phyloP scores from a whole-genome alignment of 2,113 vertebrate genomes.

The Anthoscopus minutus region DNA sequence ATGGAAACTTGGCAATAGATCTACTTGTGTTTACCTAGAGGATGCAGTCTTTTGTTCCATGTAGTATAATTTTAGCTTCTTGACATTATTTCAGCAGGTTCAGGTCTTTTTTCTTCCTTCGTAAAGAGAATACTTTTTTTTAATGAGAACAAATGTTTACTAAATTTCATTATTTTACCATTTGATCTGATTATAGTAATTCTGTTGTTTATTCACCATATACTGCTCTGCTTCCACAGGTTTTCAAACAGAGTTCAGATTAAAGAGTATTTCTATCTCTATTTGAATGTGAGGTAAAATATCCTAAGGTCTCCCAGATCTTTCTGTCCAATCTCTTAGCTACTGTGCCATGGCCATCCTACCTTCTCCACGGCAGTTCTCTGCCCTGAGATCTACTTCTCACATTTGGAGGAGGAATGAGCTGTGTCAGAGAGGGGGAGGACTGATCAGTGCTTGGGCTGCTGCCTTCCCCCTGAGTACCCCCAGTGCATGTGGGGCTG shows the following conservation, averaged over 20 bases:
- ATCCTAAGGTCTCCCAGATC: neutral
- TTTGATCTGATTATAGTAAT: neutral
- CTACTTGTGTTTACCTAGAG: neutral
- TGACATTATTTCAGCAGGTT: neutral
- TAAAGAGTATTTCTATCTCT: neutral
- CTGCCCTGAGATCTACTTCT: neutral
- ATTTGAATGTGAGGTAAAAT: neutral
- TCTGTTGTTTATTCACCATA: neutral
- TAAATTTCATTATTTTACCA: neutral
- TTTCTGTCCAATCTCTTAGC: neutral
- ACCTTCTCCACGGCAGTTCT: neutral
- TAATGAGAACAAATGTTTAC: neutral
- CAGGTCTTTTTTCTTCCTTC: neutral
- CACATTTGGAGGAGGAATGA: neutral
- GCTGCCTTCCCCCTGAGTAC: accelerated
- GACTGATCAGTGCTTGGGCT: neutral
- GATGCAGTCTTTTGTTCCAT: neutral
- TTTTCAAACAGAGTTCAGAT: neutral
- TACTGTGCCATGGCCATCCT: neutral
- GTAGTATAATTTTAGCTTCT: neutral
- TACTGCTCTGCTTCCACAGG: neutral
- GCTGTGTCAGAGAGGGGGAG: neutral
- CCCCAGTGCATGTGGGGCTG: accelerated
- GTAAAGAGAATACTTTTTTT: neutral
- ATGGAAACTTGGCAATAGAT: neutral